Evolutionary conservation across 2,113 vertebrate genomes (phyloP).

Genomic region (Larimichthys crocea): DNA sequence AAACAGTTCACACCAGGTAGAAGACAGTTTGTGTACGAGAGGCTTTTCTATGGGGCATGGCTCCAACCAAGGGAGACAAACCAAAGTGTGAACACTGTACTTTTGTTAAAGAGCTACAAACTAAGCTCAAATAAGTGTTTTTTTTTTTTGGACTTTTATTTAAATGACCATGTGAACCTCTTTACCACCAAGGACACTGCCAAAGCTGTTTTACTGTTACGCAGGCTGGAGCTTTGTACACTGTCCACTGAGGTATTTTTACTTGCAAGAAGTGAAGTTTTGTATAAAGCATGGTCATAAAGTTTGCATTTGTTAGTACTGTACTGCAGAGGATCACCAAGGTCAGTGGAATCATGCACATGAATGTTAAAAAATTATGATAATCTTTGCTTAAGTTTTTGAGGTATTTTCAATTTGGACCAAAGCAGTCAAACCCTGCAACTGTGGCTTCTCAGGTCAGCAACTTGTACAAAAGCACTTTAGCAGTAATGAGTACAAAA

Average conservation of each 20-base stretch:
- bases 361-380: background rate
- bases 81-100: background rate
- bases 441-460: background rate
- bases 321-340: too few species aligned
- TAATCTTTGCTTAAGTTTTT: background rate
- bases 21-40: background rate
- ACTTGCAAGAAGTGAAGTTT: too few species aligned
- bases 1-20: background rate
- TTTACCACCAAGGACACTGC: too few species aligned
- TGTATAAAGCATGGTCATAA: too few species aligned
- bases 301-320: too few species aligned
- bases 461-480: background rate
- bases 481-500: background rate
- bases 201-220: too few species aligned
- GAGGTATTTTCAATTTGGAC: background rate
- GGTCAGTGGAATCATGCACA: background rate
- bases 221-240: too few species aligned
- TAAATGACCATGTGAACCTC: too few species aligned
- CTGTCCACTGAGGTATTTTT: too few species aligned
- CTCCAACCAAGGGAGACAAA: background rate
- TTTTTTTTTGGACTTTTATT: too few species aligned
- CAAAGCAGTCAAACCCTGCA: background rate
- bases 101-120: background rate
- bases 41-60: background rate
- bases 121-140: too few species aligned